These are phyloP conservation scores for Gonatopus flavifemur DNA, from an alignment of 1,140 invertebrate species.

Conservation along the genomic window DNA sequence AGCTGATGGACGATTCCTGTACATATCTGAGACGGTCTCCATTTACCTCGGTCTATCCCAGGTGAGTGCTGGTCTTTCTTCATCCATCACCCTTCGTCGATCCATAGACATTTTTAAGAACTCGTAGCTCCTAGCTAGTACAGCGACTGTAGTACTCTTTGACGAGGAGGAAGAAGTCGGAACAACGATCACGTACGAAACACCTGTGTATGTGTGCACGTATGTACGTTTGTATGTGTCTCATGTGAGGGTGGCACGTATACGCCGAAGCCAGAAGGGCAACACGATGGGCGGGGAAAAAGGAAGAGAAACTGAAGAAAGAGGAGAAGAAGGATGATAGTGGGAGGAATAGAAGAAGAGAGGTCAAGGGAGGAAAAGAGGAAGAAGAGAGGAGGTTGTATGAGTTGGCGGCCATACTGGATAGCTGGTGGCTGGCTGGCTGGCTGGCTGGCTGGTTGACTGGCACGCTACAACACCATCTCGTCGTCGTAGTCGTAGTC, in stretches of 20 bases:
- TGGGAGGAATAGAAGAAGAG: conserved; percentile 31
- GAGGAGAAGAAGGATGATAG: conserved; percentile 29
- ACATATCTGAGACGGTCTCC: conserved; percentile 98
- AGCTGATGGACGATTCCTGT: conserved; percentile 94
- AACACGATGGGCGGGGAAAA: conserved; percentile 8
- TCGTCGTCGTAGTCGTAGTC: too few relatives aligned
- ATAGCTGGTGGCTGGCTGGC: too few relatives aligned
- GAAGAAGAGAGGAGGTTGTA: conserved; percentile 48
- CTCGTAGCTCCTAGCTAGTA: too few relatives aligned
- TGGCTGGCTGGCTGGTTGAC: too few relatives aligned
- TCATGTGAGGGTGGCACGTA: conserved; percentile 26
- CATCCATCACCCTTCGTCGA: too few relatives aligned
- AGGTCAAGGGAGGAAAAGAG: conserved; percentile 52
- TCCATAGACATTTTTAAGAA: too few relatives aligned
- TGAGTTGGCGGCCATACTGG: conserved; percentile 52
- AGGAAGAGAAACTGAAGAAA: conserved; percentile 16
- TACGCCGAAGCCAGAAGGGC: conserved; percentile 33
- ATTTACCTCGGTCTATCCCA: conserved; percentile 98
- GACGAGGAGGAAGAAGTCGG: too few relatives aligned
- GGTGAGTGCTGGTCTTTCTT: conserved; percentile 64
- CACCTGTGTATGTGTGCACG: conserved; percentile 19
- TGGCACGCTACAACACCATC: too few relatives aligned
- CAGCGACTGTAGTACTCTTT: too few relatives aligned
- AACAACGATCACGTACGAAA: conserved; percentile 19
- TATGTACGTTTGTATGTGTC: too few relatives aligned